A percentile compares a stretch with the other conserved stretches of the same genome.
Conservation (phyloP, 2,113 vertebrate genomes). For the Oxyura jamaicensis region DNA sequence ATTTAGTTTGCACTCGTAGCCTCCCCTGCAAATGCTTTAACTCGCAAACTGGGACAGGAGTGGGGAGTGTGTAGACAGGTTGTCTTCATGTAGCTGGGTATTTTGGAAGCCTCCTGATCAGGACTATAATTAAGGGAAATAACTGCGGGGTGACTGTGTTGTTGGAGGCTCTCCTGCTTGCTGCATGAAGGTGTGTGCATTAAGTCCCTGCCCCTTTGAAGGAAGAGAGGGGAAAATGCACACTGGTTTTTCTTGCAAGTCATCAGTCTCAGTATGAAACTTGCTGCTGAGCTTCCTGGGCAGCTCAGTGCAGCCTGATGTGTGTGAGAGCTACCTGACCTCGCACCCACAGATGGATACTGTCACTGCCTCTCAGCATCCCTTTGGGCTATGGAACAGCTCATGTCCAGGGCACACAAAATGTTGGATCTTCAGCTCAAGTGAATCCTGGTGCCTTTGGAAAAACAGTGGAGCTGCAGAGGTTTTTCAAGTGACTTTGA, state of each 20-base stretch:
- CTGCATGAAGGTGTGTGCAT: accelerated
- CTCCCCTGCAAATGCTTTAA: not conserved
- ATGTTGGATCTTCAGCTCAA: not conserved
- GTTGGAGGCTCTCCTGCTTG: not conserved
- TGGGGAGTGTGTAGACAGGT: not conserved
- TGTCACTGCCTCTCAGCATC: accelerated
- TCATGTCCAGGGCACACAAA: not conserved
- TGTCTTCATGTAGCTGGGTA: not conserved
- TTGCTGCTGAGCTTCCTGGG: not conserved
- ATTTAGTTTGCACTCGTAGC: not conserved
- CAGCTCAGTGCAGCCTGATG: not conserved
- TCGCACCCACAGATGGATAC: accelerated
- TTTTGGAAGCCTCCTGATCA: not conserved
- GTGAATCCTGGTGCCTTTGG: not conserved
- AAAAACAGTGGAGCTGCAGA: not conserved
- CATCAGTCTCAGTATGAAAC: not conserved
- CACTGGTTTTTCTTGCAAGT: not conserved
- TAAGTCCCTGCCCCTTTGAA: not conserved
- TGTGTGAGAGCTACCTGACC: not conserved
- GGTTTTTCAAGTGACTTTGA: not conserved
- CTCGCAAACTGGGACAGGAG: not conserved
- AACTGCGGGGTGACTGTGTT: accelerated
- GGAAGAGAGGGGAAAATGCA: not conserved
- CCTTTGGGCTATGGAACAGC: accelerated
- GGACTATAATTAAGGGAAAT: not conserved